Conservation (phyloP, 2,888 invertebrate species). For the Acronicta alni region DNA sequence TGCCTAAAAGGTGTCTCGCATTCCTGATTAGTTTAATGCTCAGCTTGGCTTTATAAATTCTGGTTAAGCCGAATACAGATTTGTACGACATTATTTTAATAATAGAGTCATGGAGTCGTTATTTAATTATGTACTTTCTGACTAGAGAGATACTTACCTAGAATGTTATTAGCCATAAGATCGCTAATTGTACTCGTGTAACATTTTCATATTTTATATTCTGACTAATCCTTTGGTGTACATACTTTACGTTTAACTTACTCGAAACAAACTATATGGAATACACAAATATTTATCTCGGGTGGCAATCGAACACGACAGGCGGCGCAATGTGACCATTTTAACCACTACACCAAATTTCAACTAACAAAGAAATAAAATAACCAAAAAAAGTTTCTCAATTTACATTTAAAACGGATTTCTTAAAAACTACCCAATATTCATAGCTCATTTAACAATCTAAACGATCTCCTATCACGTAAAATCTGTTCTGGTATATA, state of each 20-base stretch:
- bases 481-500: conserved; percentile 46
- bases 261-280: too few species aligned
- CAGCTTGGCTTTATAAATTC: conserved; percentile 20
- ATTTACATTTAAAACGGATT: conserved; percentile 45
- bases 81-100: background rate
- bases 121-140: too few species aligned
- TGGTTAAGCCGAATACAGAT: conserved; percentile 5
- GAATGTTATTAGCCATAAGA: too few species aligned
- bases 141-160: too few species aligned
- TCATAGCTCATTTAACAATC: conserved; percentile 37
- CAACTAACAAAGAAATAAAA: background rate
- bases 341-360: background rate
- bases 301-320: too few species aligned
- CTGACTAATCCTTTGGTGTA: too few species aligned
- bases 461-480: conserved; percentile 43
- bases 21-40: conserved; percentile 60
- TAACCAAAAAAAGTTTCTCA: background rate
- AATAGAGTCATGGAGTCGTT: background rate
- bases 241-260: too few species aligned
- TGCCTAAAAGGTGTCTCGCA: conserved; percentile 63
- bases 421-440: conserved; percentile 33
- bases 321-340: background rate
- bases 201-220: too few species aligned
- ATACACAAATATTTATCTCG: too few species aligned
- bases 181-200: too few species aligned